Base-by-base conservation (phyloP, 2,888 invertebrate species). In the Thyatira batis region DNA sequence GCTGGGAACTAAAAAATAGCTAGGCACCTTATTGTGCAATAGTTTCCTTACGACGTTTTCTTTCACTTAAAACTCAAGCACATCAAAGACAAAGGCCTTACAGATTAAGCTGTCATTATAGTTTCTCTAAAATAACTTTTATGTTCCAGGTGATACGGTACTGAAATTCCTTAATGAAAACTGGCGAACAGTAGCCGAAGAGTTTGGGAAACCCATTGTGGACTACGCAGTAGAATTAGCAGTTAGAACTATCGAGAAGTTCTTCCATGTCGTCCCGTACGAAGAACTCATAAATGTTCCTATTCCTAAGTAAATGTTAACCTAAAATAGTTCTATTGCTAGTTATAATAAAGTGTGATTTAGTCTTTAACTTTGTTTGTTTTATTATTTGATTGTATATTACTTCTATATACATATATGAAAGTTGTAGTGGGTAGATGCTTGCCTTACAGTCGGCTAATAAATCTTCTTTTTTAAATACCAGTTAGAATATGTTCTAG, bases 121-220 rank as follows among this genome's bases (percentile, higher is more conserved):
- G 44, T 57, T 46, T 49, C 50, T 53, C 33, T 52, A 54, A 20
- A 13, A 1, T 20, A n/a, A 25, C 20, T 25, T 48, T 48, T 52
- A 48, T 56, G 53, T 53, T 80, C 2, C 77, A 91, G 92, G 92
- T 79, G 55, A 68, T 0, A 81, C 91, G 27, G 89, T 91, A 0
- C 60, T 90, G 28, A 44, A 46, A 8, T 91, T 92, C 65, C 65
- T 92, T 0, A 92, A 92, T 53, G 84, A 88, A 6, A 89, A 91
- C 58, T 90, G 92, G 92, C 76, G 70, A 49, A 74, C 76, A 0
- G 86, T 91, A 0, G 84, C 88, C 0, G 84, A 85, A 54, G 91
- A 91, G 61, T 92, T 92, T 11, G 92, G 92, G 1, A 89, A 89
- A 60, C 92, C 91, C 0, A 82, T 92, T 1, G 83, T 91, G 1